Percentiles rank a stretch among this genome's conserved stretches.
phyloP scores from a whole-genome alignment of 2,888 invertebrate genomes.

The Crepidodera aurea region DNA sequence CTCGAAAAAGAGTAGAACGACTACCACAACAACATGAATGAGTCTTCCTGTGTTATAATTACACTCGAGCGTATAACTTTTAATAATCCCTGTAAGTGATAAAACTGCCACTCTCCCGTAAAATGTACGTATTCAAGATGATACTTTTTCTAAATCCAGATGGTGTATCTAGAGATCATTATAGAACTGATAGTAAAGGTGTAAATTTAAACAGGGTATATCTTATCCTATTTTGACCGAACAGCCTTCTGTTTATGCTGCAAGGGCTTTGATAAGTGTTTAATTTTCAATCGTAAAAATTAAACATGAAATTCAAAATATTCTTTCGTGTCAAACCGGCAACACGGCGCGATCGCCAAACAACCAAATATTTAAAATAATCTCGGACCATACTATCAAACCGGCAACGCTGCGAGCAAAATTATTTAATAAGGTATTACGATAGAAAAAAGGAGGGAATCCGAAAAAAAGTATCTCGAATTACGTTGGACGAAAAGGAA shows the following conservation, averaged over 20 bases:
- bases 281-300: no score
- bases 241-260: slow-evolving; percentile 88
- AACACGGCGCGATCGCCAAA: no score
- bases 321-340: no score
- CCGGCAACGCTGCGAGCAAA: no score
- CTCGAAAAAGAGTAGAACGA: no score
- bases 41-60: slow-evolving; percentile 91
- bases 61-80: slow-evolving; percentile 90
- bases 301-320: no score
- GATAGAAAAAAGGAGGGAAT: slow-evolving; percentile 47
- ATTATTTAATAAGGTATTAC: no score
- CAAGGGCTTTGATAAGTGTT: slow-evolving; percentile 78
- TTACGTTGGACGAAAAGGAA: slow-evolving; percentile 56
- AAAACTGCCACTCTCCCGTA: slow-evolving; percentile 88
- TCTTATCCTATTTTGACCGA: slow-evolving; percentile 74
- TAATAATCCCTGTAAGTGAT: slow-evolving; percentile 83
- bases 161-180: slow-evolving; percentile 86
- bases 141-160: slow-evolving; percentile 93
- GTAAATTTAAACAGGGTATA: slow-evolving; percentile 90
- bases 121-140: slow-evolving; percentile 85
- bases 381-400: no score
- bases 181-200: slow-evolving; percentile 85
- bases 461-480: slow-evolving; percentile 56
- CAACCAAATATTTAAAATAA: no score
- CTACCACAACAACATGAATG: slow-evolving; percentile 76